These are phyloP conservation scores for Exaiptasia diaphana DNA, from an alignment of 64 coral and sea anemone genomes.

Conservation along the genomic window DNA sequence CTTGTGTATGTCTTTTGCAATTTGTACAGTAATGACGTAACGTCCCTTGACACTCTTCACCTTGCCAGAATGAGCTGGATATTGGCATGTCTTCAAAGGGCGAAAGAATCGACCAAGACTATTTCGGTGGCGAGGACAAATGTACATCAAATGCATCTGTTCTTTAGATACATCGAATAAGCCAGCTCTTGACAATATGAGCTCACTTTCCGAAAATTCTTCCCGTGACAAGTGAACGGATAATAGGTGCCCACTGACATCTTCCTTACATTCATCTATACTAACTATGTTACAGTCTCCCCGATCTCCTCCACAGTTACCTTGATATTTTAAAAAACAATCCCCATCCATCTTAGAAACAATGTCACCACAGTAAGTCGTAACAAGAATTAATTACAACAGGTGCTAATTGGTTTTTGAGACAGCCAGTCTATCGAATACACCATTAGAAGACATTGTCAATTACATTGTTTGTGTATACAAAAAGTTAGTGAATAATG, in stretches of 20 bases:
- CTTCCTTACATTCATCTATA: conserved; percentile 2
- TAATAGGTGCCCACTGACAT: conserved; percentile 29
- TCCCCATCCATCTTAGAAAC: not conserved
- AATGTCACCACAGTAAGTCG: too few species aligned
- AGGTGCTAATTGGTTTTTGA: too few species aligned
- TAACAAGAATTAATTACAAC: too few species aligned
- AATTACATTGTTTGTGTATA: too few species aligned
- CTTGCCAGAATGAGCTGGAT: conserved; percentile 13
- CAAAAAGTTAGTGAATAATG: too few species aligned
- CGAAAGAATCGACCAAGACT: conserved; percentile 29
- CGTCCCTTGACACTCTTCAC: not conserved
- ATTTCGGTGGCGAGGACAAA: conserved; percentile 32
- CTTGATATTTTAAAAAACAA: not conserved
- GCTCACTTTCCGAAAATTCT: not conserved
- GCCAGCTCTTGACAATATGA: conserved; percentile 33
- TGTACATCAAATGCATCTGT: not conserved
- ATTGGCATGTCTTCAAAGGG: conserved; percentile 33
- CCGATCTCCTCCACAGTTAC: not conserved
- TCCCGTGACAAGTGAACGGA: conserved; percentile 19
- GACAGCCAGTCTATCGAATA: too few species aligned
- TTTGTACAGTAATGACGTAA: conserved; percentile 5
- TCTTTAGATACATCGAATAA: not conserved
- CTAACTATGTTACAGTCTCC: not conserved
- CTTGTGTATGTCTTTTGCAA: not conserved
- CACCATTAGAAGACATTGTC: too few species aligned